Base-by-base conservation (phyloP, 2,888 invertebrate genomes). In the Invenusta paracnida region DNA sequence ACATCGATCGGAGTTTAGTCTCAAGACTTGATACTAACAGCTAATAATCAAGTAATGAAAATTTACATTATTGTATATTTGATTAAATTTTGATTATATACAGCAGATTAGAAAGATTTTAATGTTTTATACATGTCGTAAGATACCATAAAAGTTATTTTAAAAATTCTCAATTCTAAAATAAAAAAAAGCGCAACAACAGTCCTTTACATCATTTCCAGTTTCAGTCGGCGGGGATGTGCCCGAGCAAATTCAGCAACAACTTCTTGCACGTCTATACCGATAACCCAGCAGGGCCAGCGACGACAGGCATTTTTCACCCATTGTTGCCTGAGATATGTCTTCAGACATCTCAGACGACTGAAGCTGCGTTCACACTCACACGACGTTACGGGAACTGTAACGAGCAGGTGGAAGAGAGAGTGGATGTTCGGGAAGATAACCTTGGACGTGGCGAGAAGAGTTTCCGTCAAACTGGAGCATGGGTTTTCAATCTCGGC, bases 21-120 rank as follows among this genome's bases (percentile, higher is more conserved):
- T 73, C 27, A 73, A 73, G 73, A 73, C 73, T 73, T 73, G 73
- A 73, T 73, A 73, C 73, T 73, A 73, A n/a, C n/a, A n/a, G n/a
- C n/a, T n/a, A n/a, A n/a, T n/a, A n/a, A 73, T 73, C 73, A 73
- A 73, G 73, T 73, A 73, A 73, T 73, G 73, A 73, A 73, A 73
- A 73, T 73, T 73, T 73, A 73, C 17, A 25, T 73, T 73, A 73
- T 73, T 73, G 73, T 73, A 73, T 73, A 73, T 73, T 73, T 73
- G 73, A n/a, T n/a, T 73, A 73, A 73, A 73, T n/a, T 73, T 23
- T 73, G 11, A 73, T 23, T 73, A 23, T 73, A 73, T 23, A 13
- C 73, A 73, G 73, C 73, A 73, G 17, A 73, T 73, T 23, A 73
- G 73, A 73, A 73, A 73, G 27, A 73, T 73, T 73, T 73, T 73